Base-by-base conservation (phyloP, 2,888 invertebrate genomes). In the Parnassius smintheus region DNA sequence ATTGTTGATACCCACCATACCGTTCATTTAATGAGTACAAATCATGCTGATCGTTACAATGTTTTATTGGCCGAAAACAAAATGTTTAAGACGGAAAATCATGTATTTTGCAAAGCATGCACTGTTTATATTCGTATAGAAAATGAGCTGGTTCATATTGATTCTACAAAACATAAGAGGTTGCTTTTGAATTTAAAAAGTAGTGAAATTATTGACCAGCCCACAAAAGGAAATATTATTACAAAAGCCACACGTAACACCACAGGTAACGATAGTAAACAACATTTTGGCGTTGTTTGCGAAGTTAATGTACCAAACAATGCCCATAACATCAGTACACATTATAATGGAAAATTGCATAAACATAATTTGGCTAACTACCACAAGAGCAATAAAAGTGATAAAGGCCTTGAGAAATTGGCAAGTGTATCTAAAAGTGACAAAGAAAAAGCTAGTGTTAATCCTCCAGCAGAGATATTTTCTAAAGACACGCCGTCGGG, bases 91-190 rank as follows among this genome's bases (percentile, higher is more conserved):
- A 25, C 9, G 2, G 7, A n/a, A 42, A 44, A 13, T 2, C 48
- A 42, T 9, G 3, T 56, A 2, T 41, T 45, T 25, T 64, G 64
- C 41, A 12, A 48, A 13, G 2, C 52, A 22, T 64, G 64, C 13
- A 12, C 48, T 13, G 13, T 10, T n/a, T 41, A 25, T 25, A 42
- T 64, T 9, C 2, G 9, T 1, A 25, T 49, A n/a, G 64, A 56
- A 2, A 12, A 60, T 12, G 64, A 60, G 45, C 9, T 64, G 2
- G 3, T 42, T 4, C 64, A 64, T 22, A 52, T 56, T 11, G 4
- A 56, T 4, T 48, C 59, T 2, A 2, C 44, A 1, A 12, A 41
- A 53, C 62, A 62, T 53, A 8, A 9, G 0, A 9, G 2, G 13
- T 9, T 49, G 13, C 49, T 49, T 9, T 2, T 13, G 13, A n/a